Base-by-base conservation (phyloP, 2,888 invertebrate species). In the Apomyelois bistriatella region DNA sequence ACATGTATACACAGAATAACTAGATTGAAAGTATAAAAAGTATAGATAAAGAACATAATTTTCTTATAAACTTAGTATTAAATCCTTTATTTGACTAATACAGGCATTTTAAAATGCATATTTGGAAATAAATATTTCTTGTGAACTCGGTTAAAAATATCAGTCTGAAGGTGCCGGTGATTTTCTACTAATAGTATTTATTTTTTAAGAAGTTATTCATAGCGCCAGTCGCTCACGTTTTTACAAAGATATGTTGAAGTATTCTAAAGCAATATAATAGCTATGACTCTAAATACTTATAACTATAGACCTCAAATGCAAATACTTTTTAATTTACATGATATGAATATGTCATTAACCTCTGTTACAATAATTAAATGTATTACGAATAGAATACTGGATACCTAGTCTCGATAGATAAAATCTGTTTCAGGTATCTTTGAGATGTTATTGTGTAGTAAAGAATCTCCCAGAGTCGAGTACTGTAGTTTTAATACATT, bases 291-390 rank as follows among this genome's bases (percentile, higher is more conserved):
- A 88, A 85, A 81, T 76, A 82, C 88, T 87, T 89, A 88, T 70
- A 84, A 74, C 87, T 89, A 89, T 85, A 89, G 89, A 89, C 88
- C 89, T 90, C 89, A 90, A 90, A 89, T 90, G 90, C 90, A 89
- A 88, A 88, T 88, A 90, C 87, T 89, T 87, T 82, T 82, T 79
- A 87, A 85, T 89, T 87, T 89, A 90, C 89, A 88, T 89, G 90
- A 90, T 90, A 90, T 90, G 90, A 89, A 88, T 88, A 87, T 85
- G 87, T 87, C 85, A 84, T 85, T 87, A 82, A 86, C 85, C 81
- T 86, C 85, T 83, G 85, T 85, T 83, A 83, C 76, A 77, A 70
- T 75, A 70, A 75, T 85, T 83, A 78, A 76, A 78, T 70, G 70
- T 65, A 56, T 64, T 52, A 52, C 73, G 71, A 74, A 72, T 77